phyloP scores from a whole-genome alignment of 37 sponge, comb jelly and placozoan genomes.

The Geodia barretti region DNA sequence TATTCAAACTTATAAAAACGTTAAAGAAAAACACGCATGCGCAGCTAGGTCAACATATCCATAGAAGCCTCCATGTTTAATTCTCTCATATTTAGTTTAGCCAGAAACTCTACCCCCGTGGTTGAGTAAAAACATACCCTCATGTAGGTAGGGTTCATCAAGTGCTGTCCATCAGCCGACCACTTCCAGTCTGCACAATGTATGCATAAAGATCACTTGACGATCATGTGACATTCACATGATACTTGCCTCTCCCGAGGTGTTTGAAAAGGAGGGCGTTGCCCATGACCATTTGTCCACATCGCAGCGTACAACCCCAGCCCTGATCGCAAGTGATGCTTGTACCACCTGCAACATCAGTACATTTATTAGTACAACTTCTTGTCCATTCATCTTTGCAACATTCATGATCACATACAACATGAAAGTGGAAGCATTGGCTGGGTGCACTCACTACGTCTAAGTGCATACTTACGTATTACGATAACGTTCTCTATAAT shows the following conservation, averaged over 20 bases:
- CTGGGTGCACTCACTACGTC: too few relatives aligned
- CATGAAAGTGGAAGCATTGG: neutral
- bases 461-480: too few relatives aligned
- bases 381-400: neutral
- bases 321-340: slow-evolving; percentile 79
- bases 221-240: slow-evolving; percentile 12
- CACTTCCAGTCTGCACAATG: slow-evolving; percentile 31
- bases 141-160: slow-evolving; percentile 21
- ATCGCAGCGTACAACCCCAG: slow-evolving; percentile 97
- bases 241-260: slow-evolving; percentile 69
- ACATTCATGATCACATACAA: neutral
- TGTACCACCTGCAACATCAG: slow-evolving; percentile 78
- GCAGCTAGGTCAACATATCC: too few relatives aligned
- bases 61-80: too few relatives aligned
- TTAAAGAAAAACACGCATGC: too few relatives aligned
- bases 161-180: neutral
- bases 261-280: slow-evolving; percentile 81
- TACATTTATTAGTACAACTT: neutral
- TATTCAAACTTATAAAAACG: too few relatives aligned
- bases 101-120: neutral
- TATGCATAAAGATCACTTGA: neutral
- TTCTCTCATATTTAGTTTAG: too few relatives aligned
- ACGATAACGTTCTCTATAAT: too few relatives aligned
- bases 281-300: slow-evolving; percentile 97
- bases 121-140: neutral